Percentiles rank a stretch among this genome's conserved stretches.
phyloP scores from a whole-genome alignment of 2,113 vertebrate species.

The Columba janthina region DNA sequence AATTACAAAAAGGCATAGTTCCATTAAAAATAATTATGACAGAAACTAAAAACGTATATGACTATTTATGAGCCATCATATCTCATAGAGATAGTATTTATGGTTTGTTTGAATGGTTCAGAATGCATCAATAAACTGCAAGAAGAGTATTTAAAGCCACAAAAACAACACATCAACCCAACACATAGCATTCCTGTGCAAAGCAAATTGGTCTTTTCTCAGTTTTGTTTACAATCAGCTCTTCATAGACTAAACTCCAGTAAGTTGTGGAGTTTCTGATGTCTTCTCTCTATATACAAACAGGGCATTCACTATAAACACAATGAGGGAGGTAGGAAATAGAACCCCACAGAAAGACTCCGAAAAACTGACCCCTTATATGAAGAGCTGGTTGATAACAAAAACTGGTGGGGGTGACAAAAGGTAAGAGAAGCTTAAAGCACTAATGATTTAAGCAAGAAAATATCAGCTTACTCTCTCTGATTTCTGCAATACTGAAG shows the following conservation, averaged over 20 bases:
- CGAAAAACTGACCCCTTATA: neutral
- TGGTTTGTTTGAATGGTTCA: constrained; percentile 35
- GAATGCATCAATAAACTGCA: constrained; percentile 26
- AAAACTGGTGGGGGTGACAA: neutral
- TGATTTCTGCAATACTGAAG: constrained; percentile 26
- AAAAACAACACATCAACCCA: constrained; percentile 35
- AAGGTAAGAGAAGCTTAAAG: constrained; percentile 21
- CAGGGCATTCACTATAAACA: constrained; percentile 73
- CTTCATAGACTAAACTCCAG: constrained; percentile 79
- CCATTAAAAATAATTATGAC: neutral
- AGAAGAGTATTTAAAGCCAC: constrained; percentile 31
- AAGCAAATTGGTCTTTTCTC: constrained; percentile 66
- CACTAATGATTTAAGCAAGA: constrained; percentile 19
- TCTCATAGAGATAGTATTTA: constrained; percentile 21
- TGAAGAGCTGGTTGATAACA: constrained; percentile 36
- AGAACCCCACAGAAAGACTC: constrained; percentile 9
- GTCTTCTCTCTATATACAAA: constrained; percentile 57
- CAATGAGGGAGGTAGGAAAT: constrained; percentile 72
- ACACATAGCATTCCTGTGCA: constrained; percentile 28
- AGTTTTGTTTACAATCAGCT: constrained; percentile 74
- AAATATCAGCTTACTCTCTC: constrained; percentile 1
- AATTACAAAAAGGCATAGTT: neutral
- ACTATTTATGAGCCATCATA: neutral
- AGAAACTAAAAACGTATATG: neutral
- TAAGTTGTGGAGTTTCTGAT: constrained; percentile 68